Base-by-base conservation (phyloP, 2,888 invertebrate genomes). In the Hirudinaria manillensis region DNA sequence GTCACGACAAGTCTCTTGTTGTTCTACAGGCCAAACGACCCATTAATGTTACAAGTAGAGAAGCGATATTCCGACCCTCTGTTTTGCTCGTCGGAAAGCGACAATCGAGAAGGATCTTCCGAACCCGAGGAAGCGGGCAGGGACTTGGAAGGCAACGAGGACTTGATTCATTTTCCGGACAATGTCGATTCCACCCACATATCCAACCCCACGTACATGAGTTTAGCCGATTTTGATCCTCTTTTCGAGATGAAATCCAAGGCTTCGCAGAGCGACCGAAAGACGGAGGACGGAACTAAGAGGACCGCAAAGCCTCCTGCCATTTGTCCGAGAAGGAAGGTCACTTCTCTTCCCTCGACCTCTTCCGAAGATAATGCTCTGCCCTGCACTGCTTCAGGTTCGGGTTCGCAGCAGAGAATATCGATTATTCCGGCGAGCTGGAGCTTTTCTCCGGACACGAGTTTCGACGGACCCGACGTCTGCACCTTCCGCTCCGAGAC, bases 181-280 rank as follows among this genome's bases (percentile, higher is more conserved):
- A 27, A 6, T 10, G 29, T 61, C 24, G 61, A 61, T 7, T 55
- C 72, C 2, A 51, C 32, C 27, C 29, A 36, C 19, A 27, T 51
- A 55, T 19, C 32, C 19, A 34, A 51, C 32, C 53, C 74, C 34
- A 77, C 71, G n/a, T 78, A 78, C 72, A 72, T 80, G 72, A 78
- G 77, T 56, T 75, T 80, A 19, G 80, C 78, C 51, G 77, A 78
- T 66, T 80, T 80, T 53, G 80, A 80, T 76, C 80, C 80, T 19
- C 75, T 80, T 6, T 79, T 73, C 29, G 36, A 73, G 34, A 73
- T 73, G 73, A 27, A 29, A 55, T 21, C 72, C n/a, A 32, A 68
- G 21, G 68, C 6, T 68, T n/a, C n/a, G 21, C n/a, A 68, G 6
- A 68, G 32, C 32, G 10, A 68, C n/a, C 7, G 34, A 34, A 61